phyloP scores from a whole-genome alignment of 2,797 vertebrate species.

The Cyprinella venusta region DNA sequence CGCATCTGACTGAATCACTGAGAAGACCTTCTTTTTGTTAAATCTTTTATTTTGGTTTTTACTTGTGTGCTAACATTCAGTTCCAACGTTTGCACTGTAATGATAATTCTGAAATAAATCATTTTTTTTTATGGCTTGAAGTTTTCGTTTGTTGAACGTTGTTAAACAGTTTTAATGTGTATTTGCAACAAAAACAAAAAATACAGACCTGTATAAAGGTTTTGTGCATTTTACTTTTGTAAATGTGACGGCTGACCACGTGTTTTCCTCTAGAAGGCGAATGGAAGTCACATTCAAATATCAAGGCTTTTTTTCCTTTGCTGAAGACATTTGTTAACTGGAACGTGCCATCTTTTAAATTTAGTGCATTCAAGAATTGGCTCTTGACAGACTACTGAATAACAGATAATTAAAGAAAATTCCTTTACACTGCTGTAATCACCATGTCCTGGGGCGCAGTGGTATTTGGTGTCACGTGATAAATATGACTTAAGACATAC shows the following conservation, averaged over 20 bases:
- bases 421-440: no score
- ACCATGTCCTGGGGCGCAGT: no score
- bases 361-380: neutral
- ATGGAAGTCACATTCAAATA: no score
- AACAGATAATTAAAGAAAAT: no score
- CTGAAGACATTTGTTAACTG: no score
- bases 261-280: no score
- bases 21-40: neutral
- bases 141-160: neutral
- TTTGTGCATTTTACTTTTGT: no score
- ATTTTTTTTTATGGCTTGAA: neutral
- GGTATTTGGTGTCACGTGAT: neutral
- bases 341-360: neutral
- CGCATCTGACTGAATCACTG: constrained; percentile 70
- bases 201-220: no score
- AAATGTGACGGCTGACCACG: no score
- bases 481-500: no score
- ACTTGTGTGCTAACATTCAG: neutral
- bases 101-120: constrained; percentile 39
- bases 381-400: neutral
- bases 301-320: neutral
- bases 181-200: neutral
- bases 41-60: neutral
- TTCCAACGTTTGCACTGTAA: constrained; percentile 1
- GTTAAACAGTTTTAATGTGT: neutral